Conservation (phyloP, 2,113 vertebrate species). For the Pelecanoides urinatrix region DNA sequence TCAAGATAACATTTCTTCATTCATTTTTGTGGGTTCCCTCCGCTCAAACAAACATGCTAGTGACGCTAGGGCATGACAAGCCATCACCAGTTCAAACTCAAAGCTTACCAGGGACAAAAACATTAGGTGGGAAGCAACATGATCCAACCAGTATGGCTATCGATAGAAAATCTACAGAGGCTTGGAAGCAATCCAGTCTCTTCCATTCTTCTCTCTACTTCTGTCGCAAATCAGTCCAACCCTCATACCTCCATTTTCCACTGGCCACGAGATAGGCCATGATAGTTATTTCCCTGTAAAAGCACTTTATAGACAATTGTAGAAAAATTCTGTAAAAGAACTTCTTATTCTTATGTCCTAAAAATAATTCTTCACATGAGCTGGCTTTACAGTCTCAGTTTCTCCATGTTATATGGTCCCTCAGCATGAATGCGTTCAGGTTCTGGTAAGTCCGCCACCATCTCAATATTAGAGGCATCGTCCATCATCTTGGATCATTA, state of each 20-base stretch:
- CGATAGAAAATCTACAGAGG: not conserved
- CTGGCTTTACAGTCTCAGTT: not conserved
- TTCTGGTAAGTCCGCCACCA: not conserved
- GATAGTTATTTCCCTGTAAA: not conserved
- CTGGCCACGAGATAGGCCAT: not conserved
- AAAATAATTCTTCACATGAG: not conserved
- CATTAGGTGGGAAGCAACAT: not conserved
- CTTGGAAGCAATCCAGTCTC: not conserved
- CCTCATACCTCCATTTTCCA: not conserved
- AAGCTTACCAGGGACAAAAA: not conserved
- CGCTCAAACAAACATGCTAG: not conserved
- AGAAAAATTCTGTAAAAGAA: not conserved
- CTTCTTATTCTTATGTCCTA: not conserved
- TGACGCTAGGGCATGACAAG: not conserved
- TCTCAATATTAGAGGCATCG: not conserved
- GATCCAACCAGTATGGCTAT: not conserved
- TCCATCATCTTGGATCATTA: not conserved
- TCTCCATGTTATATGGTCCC: not conserved
- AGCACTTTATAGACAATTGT: not conserved
- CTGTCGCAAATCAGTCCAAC: not conserved
- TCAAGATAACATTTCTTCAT: not conserved
- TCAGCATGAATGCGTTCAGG: accelerated
- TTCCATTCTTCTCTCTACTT: not conserved
- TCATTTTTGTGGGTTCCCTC: not conserved
- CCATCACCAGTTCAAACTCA: not conserved